A percentile compares a stretch with the other conserved stretches of the same genome.
Conservation (phyloP, 2,113 vertebrate species). For the Aix galericulata region DNA sequence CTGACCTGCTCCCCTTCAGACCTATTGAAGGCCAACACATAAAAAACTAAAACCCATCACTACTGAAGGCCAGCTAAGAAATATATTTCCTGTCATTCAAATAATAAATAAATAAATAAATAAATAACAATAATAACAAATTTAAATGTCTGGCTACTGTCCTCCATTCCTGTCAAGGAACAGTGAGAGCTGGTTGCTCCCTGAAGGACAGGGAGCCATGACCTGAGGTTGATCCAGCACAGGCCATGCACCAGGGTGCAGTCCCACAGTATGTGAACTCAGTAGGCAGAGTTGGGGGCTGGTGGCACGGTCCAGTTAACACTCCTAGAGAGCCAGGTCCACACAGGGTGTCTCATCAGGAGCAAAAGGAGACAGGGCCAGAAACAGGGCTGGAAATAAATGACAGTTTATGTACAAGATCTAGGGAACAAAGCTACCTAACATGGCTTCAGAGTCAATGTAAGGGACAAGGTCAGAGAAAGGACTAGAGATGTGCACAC, state of each 20-base stretch:
- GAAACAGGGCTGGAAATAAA: background rate
- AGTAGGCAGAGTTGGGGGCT: background rate
- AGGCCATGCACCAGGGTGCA: background rate
- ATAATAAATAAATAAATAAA: background rate
- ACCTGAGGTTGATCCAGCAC: accelerated
- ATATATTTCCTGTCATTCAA: background rate
- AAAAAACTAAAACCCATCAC: background rate
- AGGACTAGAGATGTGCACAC: background rate
- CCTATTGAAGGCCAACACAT: background rate
- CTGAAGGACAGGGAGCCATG: background rate
- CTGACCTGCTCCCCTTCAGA: background rate
- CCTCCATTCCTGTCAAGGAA: background rate
- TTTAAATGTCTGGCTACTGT: background rate
- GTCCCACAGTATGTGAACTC: background rate
- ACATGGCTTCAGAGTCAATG: background rate
- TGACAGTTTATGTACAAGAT: background rate
- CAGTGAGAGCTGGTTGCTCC: background rate
- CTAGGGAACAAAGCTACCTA: background rate
- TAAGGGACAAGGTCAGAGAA: background rate
- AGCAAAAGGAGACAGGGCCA: background rate
- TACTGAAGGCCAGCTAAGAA: background rate
- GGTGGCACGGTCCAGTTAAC: background rate
- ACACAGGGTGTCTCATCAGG: background rate
- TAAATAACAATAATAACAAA: background rate
- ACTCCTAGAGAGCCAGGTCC: background rate